A percentile compares a stretch with the other conserved stretches of the same genome.
These are phyloP conservation scores for Ellobius talpinus DNA, from an alignment of 2,113 vertebrate genomes.

Conservation along the genomic window DNA sequence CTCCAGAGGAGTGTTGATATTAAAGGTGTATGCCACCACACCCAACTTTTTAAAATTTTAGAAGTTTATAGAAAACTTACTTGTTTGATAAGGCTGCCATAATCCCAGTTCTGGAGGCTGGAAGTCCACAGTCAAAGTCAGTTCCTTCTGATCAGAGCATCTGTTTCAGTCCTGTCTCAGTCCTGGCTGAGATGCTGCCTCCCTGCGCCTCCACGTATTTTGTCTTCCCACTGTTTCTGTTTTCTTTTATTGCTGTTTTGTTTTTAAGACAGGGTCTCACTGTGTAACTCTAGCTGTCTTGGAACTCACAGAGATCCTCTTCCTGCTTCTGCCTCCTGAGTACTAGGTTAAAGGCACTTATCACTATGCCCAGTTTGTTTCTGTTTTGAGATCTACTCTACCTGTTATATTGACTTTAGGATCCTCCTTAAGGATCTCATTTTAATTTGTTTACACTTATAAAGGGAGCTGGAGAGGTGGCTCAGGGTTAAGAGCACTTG, in stretches of 20 bases:
- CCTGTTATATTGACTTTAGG: background rate
- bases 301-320: background rate
- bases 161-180: background rate
- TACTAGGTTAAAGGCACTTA: background rate
- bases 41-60: background rate
- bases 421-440: background rate
- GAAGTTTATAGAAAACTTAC: background rate
- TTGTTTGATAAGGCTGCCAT: background rate
- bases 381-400: background rate
- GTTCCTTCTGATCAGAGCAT: background rate
- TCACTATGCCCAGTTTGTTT: background rate
- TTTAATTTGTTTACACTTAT: conserved; percentile 9
- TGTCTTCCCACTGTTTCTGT: background rate
- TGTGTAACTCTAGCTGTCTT: background rate
- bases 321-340: background rate
- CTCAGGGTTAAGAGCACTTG: background rate
- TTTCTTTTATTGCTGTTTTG: background rate
- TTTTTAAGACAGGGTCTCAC: background rate
- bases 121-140: background rate
- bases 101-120: background rate
- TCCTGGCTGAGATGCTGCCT: background rate
- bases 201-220: background rate
- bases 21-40: background rate
- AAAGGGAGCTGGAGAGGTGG: background rate
- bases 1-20: background rate